Evolutionary conservation across 2,888 invertebrate genomes (phyloP).

Genomic region (Eupithecia insigniata): DNA sequence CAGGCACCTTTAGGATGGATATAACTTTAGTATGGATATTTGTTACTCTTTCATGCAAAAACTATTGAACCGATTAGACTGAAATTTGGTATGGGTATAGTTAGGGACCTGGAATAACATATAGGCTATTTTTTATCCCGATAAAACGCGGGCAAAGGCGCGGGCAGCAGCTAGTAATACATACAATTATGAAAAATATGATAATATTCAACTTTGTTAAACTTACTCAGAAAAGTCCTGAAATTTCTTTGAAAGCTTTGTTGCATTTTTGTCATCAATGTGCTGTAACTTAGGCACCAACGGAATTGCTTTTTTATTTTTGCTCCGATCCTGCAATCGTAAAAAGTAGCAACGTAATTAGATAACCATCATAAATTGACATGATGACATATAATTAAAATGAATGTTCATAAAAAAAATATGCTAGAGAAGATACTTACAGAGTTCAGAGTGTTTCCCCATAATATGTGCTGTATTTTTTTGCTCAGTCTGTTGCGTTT

Average conservation of each 20-base stretch:
- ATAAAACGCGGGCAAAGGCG: no score
- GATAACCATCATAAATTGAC: no score
- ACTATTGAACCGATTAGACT: no score
- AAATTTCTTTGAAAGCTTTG: constrained; percentile 57
- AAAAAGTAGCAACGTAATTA: background rate
- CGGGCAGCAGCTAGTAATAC: no score
- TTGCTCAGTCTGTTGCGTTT: constrained; percentile 52
- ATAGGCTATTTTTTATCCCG: no score
- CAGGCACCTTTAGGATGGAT: no score
- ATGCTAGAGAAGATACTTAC: constrained; percentile 57
- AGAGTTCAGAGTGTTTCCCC: constrained; percentile 68
- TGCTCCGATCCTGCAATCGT: constrained; percentile 54
- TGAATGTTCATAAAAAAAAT: background rate
- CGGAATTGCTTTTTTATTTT: constrained; percentile 66
- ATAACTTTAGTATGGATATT: no score
- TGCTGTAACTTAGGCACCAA: constrained; percentile 69
- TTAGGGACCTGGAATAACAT: no score
- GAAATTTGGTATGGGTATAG: no score
- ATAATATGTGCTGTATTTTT: constrained; percentile 61
- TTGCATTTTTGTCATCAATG: constrained; percentile 61
- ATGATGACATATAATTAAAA: background rate
- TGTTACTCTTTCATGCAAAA: no score
- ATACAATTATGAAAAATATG: background rate
- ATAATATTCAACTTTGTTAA: background rate
- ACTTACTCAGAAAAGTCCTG: constrained; percentile 75